A percentile compares a stretch with the other conserved stretches of the same genome.
These are phyloP conservation scores for Sphinx pinastri DNA, from an alignment of 2,888 invertebrate genomes.

Conservation along the genomic window DNA sequence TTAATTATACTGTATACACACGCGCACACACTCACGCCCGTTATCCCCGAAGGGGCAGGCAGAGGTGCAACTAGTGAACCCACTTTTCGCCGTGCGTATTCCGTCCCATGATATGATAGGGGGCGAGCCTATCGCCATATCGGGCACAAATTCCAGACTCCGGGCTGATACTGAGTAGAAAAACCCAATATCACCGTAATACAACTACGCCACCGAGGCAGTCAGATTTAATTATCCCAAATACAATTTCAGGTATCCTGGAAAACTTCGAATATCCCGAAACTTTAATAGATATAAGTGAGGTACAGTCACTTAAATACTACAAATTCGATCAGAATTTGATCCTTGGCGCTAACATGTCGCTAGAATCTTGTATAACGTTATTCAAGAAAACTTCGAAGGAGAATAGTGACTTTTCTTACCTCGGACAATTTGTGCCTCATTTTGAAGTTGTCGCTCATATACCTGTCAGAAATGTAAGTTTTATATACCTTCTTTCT, in stretches of 20 bases:
- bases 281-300: slow-evolving; percentile 67
- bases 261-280: slow-evolving; percentile 61
- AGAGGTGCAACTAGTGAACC: no score
- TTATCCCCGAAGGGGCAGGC: no score
- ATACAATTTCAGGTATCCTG: slow-evolving; percentile 61
- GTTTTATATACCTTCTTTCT: slow-evolving; percentile 33
- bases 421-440: slow-evolving; percentile 79
- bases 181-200: no score
- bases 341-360: slow-evolving; percentile 83
- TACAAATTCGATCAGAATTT: slow-evolving; percentile 66
- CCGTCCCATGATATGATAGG: no score
- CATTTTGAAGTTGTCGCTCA: slow-evolving; percentile 86
- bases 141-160: no score
- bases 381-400: slow-evolving; percentile 68
- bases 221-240: no score
- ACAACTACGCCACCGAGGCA: no score
- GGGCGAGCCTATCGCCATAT: no score
- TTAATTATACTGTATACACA: no score
- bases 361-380: slow-evolving; percentile 81
- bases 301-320: slow-evolving; percentile 59
- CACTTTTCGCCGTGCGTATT: no score
- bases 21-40: no score
- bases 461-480: slow-evolving; percentile 86
- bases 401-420: slow-evolving; percentile 72
- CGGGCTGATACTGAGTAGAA: no score